phyloP scores from a whole-genome alignment of 2,888 invertebrate species.

The Stenotaenia linearis region DNA sequence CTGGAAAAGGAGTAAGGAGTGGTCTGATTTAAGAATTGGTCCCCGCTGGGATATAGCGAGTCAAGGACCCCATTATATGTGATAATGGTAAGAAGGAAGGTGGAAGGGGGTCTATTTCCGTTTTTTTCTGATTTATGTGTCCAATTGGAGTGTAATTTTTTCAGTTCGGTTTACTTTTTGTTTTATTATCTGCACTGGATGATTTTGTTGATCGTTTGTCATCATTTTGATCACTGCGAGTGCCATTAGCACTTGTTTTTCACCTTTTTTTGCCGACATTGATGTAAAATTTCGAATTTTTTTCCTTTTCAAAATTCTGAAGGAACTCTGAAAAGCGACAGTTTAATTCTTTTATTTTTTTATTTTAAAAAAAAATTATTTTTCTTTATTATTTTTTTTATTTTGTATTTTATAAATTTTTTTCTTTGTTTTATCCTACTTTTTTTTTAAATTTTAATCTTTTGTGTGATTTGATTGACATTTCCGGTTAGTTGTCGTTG shows the following conservation, averaged over 20 bases:
- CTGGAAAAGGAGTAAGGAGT: conserved; percentile 15
- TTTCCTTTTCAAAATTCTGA: no score
- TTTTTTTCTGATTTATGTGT: conserved; percentile 13
- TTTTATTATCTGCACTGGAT: not conserved
- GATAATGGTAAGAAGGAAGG: conserved; percentile 9
- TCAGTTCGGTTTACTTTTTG: conserved; percentile 19
- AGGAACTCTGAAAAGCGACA: not conserved
- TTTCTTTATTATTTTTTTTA: not conserved
- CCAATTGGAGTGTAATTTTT: conserved; percentile 26
- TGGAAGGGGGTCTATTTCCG: not conserved
- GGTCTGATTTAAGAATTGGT: conserved; percentile 26
- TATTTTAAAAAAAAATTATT: not conserved
- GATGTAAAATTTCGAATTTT: not conserved
- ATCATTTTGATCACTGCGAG: not conserved
- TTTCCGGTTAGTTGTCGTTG: conserved; percentile 21
- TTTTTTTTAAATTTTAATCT: conserved; percentile 1
- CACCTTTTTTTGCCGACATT: not conserved
- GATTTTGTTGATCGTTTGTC: conserved; percentile 22
- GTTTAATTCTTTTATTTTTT: not conserved
- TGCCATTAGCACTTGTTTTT: not conserved
- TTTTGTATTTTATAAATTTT: not conserved
- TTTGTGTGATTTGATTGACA: conserved; percentile 8
- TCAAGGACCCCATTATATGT: conserved; percentile 26
- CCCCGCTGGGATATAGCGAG: conserved; percentile 1
- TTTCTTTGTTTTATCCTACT: not conserved